Evolutionary conservation across 1,140 invertebrate genomes (phyloP).

Genomic region (Drosophila auraria): DNA sequence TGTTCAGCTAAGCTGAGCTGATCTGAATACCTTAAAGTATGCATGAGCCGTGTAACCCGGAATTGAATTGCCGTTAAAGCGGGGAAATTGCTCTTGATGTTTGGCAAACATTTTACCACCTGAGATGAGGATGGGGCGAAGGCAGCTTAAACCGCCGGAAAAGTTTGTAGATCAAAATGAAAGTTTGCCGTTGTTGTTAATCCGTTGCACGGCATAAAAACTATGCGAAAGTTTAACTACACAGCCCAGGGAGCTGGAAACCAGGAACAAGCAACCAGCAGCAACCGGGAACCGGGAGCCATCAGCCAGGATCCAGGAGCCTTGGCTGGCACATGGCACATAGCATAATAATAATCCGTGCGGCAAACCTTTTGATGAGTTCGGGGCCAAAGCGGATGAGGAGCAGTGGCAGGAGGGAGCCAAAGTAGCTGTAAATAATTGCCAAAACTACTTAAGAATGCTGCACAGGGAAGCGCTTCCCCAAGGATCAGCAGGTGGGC

Average conservation of each 20-base stretch:
- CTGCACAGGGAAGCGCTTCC: constrained; percentile 73
- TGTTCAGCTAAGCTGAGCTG: constrained; percentile 29
- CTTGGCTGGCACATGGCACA: constrained; percentile 33
- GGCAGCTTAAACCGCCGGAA: constrained; percentile 49
- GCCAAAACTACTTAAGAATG: constrained; percentile 84
- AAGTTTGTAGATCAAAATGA: constrained; percentile 80
- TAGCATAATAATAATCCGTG: constrained; percentile 80
- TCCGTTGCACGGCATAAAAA: constrained; percentile 81
- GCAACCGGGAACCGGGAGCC: background rate
- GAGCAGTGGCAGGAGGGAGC: constrained; percentile 3
- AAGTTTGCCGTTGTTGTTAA: constrained; percentile 81
- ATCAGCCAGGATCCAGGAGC: constrained; percentile 5
- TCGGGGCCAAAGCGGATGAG: constrained; percentile 46
- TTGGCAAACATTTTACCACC: constrained; percentile 72
- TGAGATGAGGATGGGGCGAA: constrained; percentile 34
- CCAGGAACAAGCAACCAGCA: background rate
- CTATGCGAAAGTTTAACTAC: constrained; percentile 77
- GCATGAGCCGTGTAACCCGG: constrained; percentile 38
- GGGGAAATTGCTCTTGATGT: constrained; percentile 64
- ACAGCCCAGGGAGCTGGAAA: constrained; percentile 18
- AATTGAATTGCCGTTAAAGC: constrained; percentile 71
- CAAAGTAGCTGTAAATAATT: constrained; percentile 84
- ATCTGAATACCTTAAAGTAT: constrained; percentile 46
- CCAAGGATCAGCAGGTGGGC: constrained; percentile 44
- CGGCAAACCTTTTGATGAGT: constrained; percentile 70